Conservation (phyloP, 2,888 invertebrate species). For the Tenthredo scrophulariae region DNA sequence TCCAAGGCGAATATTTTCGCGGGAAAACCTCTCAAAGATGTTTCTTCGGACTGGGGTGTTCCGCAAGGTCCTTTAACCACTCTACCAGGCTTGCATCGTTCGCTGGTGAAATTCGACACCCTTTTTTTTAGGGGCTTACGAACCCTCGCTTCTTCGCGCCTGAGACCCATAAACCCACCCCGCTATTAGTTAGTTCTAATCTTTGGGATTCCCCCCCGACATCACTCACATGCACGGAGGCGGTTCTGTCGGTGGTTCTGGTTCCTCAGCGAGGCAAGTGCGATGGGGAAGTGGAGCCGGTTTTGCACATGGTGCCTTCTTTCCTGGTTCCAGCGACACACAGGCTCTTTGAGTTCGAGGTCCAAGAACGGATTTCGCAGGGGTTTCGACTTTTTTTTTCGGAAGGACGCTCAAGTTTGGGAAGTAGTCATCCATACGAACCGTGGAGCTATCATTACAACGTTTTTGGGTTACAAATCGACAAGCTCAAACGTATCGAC, state of each 20-base stretch:
- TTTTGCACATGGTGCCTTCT: constrained; percentile 59
- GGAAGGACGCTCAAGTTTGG: neutral
- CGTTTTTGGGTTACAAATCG: neutral
- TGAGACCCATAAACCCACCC: constrained; percentile 1
- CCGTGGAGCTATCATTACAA: neutral
- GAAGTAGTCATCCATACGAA: constrained; percentile 35
- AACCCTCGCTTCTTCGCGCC: constrained; percentile 29
- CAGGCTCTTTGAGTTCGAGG: constrained; percentile 36
- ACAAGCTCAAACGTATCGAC: neutral
- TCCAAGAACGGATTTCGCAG: neutral
- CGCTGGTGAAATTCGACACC: neutral
- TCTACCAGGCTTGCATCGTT: constrained; percentile 22
- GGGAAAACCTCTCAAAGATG: constrained; percentile 16
- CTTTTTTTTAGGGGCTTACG: constrained; percentile 34
- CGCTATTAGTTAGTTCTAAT: neutral
- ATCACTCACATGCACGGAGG: constrained; percentile 60
- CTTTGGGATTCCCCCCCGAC: neutral
- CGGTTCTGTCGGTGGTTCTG: constrained; percentile 52
- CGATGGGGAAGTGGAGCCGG: constrained; percentile 51
- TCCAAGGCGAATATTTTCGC: constrained; percentile 56
- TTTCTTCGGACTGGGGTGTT: neutral
- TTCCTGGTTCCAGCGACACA: constrained; percentile 58
- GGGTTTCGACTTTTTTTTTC: neutral
- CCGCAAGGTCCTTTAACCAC: constrained; percentile 37
- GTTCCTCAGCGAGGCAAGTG: constrained; percentile 57